Evolutionary conservation across 2,888 invertebrate species (phyloP), one percentile per base, ranked within the genome.

Genomic region (Exephanes ischioxanthus): DNA sequence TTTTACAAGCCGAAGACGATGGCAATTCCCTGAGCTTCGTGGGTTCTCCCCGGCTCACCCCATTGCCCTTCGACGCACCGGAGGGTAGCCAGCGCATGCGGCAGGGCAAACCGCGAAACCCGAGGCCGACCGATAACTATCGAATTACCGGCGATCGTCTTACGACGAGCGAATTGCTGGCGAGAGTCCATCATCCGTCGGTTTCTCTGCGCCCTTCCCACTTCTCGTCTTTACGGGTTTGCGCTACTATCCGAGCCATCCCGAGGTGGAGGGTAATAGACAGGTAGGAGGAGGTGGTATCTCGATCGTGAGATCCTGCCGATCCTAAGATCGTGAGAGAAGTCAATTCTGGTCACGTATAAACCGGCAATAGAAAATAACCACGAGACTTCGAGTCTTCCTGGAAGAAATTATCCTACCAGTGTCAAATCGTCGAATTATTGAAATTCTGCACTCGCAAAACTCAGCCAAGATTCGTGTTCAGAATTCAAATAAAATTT

Each of bases 111-210:
- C 88, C 86, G 86, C 87, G 91, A 90, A 89, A 92, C 87, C 71
- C 88, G 90, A 92, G 86, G 90, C 87, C 87, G 72, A 86, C 88
- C 86, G 86, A 88, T 88, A 87, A 89, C 88, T 90, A 92, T 92
- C 90, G 87, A 83, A 89, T 92, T 92, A 88, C 58, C 72, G 80
- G 84, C 84, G 89, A 90, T 91, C 90, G 86, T 88, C 87, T 92
- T 90, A 90, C 91, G 88, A 87, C 87, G 75, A 84, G 76, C 33
- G 26, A 67, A 70, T 67, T 71, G 19, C 45, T 61, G 71, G 41
- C 71, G 66, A 81, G 77, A 72, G 45, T 26, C 30, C 81, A 85
- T 85, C 82, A 78, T 63, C 75, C 75, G 73, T 26, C 75, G 48
- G 53, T 37, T 26, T 63, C 61, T 14, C 77, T 5, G 58, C 1